Evolutionary conservation across 2,797 vertebrate species (phyloP).

Genomic region (Lophius americanus): DNA sequence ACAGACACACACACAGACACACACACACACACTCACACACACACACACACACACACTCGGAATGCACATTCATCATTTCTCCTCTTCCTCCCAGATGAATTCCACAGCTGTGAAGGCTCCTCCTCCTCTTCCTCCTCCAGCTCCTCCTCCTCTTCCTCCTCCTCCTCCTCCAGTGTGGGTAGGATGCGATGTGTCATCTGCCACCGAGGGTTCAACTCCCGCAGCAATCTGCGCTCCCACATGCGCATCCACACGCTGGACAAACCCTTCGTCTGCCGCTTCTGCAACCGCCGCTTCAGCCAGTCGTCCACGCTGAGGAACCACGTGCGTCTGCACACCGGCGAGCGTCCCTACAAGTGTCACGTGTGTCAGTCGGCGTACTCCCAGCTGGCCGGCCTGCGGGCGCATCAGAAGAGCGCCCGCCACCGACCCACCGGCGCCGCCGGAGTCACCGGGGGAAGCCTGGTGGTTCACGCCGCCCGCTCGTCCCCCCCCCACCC

Average conservation of each 20-base stretch:
- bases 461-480: slow-evolving; percentile 27
- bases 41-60: too few relatives aligned
- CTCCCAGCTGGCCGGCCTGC: slow-evolving; percentile 93
- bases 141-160: slow-evolving; percentile 50
- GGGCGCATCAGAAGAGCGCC: slow-evolving; percentile 96
- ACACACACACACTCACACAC: too few relatives aligned
- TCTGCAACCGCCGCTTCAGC: slow-evolving; percentile 97
- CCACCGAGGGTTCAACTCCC: slow-evolving; percentile 96
- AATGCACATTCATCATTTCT: neutral
- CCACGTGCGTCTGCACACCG: slow-evolving; percentile 95
- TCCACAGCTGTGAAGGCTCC: slow-evolving; percentile 84
- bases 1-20: too few relatives aligned
- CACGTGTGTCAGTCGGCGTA: slow-evolving; percentile 97
- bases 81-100: slow-evolving; percentile 85
- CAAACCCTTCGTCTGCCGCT: slow-evolving; percentile 96
- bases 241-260: slow-evolving; percentile 99
- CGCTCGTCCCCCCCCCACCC: slow-evolving; percentile 80
- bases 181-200: slow-evolving; percentile 98
- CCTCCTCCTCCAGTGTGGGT: slow-evolving; percentile 66
- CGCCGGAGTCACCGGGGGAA: neutral
- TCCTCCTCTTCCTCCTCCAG: slow-evolving; percentile 49
- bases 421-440: slow-evolving; percentile 87
- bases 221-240: slow-evolving; percentile 97
- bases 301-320: slow-evolving; percentile 96
- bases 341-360: slow-evolving; percentile 95